Percentiles rank a stretch among this genome's conserved stretches.
These are phyloP conservation scores for Monochamus saltuarius DNA, from an alignment of 1,140 invertebrate genomes.

Conservation along the genomic window DNA sequence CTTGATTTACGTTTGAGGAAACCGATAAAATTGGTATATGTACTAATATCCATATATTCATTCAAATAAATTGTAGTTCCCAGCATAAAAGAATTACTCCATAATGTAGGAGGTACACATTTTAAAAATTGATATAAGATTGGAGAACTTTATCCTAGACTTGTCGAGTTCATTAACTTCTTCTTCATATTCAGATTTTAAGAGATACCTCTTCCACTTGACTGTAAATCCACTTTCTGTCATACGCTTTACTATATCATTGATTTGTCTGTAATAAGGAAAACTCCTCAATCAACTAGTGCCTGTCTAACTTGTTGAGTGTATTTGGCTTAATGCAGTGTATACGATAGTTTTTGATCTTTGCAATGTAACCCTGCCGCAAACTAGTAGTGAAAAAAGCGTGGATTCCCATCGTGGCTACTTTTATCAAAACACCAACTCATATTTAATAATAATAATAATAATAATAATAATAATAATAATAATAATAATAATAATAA, in stretches of 20 bases:
- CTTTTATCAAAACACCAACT: not conserved
- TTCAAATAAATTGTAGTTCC: no score
- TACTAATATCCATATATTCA: no score
- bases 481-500: no score
- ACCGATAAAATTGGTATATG: no score
- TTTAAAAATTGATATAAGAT: conserved; percentile 1
- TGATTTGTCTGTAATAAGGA: not conserved
- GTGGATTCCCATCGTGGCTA: not conserved
- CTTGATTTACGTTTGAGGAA: no score
- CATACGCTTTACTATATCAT: not conserved
- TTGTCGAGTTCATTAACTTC: no score
- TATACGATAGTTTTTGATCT: not conserved
- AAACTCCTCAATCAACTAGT: no score
- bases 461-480: no score
- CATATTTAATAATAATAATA: no score
- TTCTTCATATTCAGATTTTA: not conserved
- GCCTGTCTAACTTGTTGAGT: conserved; percentile 1
- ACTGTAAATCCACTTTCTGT: conserved; percentile 1
- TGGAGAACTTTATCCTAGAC: not conserved
- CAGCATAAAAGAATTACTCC: no score
- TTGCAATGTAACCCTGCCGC: not conserved
- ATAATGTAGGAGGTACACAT: no score
- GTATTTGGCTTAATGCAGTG: conserved; percentile 5
- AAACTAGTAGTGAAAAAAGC: conserved; percentile 4
- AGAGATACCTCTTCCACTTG: conserved; percentile 12